These are phyloP conservation scores for Bos indicus DNA, from an alignment of 2,113 vertebrate genomes.

Conservation along the genomic window DNA sequence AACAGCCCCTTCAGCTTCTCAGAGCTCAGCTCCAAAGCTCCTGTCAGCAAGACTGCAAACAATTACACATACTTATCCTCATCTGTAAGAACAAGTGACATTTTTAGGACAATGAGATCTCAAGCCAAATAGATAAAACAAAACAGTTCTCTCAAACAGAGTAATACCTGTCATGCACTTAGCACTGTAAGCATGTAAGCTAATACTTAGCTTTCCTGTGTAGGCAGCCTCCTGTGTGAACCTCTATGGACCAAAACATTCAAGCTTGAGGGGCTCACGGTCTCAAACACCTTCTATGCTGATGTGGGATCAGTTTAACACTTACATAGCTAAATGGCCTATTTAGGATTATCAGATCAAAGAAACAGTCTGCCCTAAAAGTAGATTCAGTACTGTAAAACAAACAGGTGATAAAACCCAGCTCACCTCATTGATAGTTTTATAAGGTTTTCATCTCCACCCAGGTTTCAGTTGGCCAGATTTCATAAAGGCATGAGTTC, in stretches of 20 bases:
- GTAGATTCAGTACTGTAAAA: neutral
- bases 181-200: neutral
- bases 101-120: neutral
- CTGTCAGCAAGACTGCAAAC: neutral
- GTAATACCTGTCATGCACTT: neutral
- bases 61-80: neutral
- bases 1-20: neutral
- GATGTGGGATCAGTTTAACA: neutral
- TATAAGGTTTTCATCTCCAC: neutral
- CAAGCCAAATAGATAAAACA: neutral
- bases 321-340: neutral
- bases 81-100: neutral
- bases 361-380: neutral
- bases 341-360: conserved; percentile 3
- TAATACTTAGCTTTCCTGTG: neutral
- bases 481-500: neutral
- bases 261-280: neutral
- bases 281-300: neutral
- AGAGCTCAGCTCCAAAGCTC: neutral
- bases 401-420: conserved; percentile 5
- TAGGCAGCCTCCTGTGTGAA: neutral
- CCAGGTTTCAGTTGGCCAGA: neutral
- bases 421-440: neutral
- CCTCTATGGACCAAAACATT: neutral
- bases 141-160: neutral